Conservation (phyloP, 2,888 invertebrate species). For the Hirtodrosophila trivittata region DNA sequence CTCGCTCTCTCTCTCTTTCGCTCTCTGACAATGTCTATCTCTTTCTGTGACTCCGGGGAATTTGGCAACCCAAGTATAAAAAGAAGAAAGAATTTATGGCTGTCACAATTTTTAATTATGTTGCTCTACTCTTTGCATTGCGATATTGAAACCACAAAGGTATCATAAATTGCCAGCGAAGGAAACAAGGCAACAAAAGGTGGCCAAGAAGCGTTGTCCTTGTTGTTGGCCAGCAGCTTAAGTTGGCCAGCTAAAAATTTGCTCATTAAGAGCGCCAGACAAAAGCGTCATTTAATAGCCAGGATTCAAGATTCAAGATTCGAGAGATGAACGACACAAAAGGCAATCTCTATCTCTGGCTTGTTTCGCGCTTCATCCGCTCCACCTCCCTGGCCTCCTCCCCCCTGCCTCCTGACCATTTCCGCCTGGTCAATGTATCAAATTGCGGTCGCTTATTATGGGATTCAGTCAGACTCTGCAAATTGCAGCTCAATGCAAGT, state of each 20-base stretch:
- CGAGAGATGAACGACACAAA: slow-evolving; percentile 36
- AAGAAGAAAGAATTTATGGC: slow-evolving; percentile 60
- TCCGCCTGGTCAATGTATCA: slow-evolving; percentile 6
- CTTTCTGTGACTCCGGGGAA: slow-evolving; percentile 28
- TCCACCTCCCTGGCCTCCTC: neutral
- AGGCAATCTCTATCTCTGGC: slow-evolving; percentile 15
- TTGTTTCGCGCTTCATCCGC: slow-evolving; percentile 16
- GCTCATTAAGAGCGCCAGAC: slow-evolving; percentile 66
- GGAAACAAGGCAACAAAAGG: slow-evolving; percentile 33
- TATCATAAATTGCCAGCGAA: slow-evolving; percentile 67
- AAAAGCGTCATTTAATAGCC: neutral
- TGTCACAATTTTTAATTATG: slow-evolving; percentile 78
- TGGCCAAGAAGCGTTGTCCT: slow-evolving; percentile 11
- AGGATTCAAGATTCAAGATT: slow-evolving; percentile 2
- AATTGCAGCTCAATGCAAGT: slow-evolving; percentile 19
- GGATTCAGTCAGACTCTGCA: slow-evolving; percentile 6
- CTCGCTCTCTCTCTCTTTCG: neutral
- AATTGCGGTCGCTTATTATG: slow-evolving; percentile 43
- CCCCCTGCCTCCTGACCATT: neutral
- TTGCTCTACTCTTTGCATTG: slow-evolving; percentile 62
- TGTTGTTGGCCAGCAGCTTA: slow-evolving; percentile 20
- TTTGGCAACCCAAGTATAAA: slow-evolving; percentile 13
- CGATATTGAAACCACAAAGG: slow-evolving; percentile 76
- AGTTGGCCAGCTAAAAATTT: slow-evolving; percentile 45
- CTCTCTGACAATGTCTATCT: too few species aligned